Evolutionary conservation across 2,888 invertebrate genomes (phyloP).

Genomic region (Meghimatium bilineatum): DNA sequence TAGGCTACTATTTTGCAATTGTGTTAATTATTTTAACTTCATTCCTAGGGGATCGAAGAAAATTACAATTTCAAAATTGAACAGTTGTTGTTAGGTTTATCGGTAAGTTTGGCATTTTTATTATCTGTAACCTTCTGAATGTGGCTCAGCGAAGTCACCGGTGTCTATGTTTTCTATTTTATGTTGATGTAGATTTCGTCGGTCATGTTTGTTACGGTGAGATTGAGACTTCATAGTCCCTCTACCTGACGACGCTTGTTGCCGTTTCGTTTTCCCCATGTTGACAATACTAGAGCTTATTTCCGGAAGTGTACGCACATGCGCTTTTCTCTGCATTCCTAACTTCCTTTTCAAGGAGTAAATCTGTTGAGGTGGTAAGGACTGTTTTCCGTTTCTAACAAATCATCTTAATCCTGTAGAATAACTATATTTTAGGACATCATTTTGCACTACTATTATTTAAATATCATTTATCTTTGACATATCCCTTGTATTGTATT

Average conservation of each 20-base stretch:
- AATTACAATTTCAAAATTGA: too few relatives aligned
- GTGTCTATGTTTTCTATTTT: conserved; percentile 11
- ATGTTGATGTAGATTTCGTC: conserved; percentile 21
- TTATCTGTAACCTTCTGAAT: conserved; percentile 7
- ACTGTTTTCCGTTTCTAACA: background rate
- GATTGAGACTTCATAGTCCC: conserved; percentile 9
- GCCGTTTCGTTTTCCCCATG: conserved; percentile 47
- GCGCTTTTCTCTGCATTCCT: background rate
- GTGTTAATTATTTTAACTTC: too few relatives aligned
- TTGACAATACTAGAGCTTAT: background rate
- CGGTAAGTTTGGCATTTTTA: background rate
- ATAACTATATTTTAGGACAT: background rate
- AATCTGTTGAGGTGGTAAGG: conserved; percentile 3
- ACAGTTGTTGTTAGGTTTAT: too few relatives aligned
- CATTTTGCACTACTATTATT: background rate
- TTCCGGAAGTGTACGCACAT: conserved; percentile 26
- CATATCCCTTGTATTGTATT: background rate
- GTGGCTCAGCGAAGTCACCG: background rate
- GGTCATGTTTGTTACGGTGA: conserved; percentile 37
- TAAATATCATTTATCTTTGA: background rate
- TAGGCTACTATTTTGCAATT: too few relatives aligned
- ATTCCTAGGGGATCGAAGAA: too few relatives aligned
- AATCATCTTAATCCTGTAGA: conserved; percentile 10
- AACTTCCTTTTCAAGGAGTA: conserved; percentile 30
- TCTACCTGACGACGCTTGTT: background rate